Base-by-base conservation (phyloP, 2,888 invertebrate genomes). In the Conops quadrifasciatus region DNA sequence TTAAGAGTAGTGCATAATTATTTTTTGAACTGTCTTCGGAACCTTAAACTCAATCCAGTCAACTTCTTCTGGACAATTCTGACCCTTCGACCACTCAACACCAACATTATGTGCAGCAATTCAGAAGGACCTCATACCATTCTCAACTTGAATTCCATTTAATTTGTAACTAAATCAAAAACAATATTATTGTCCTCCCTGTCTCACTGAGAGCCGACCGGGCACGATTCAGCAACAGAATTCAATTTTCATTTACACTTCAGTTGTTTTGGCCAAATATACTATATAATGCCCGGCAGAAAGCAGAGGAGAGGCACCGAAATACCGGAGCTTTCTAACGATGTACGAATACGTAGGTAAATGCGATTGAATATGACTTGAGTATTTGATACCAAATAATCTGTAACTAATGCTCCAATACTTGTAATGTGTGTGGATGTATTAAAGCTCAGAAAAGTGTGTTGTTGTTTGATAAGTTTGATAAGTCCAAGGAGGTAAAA, bases 191-290 rank as follows among this genome's bases (percentile, higher is more conserved):
- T 45, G n/a, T 47, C 47, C 47, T 36, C 47, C 26, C 1, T 24
- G 16, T 47, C 30, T 19, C 15, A 26, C n/a, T 63, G 24, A 47
- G 47, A 63, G n/a, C 28, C 24, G 63, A 5, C 16, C 19, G 30
- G 19, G 63, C 63, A 47, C 63, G 63, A 63, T 24, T 45, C 47
- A 16, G 63, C 47, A 63, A 62, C 47, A 63, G 36, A 67, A 67
- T 58, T 67, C 56, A 67, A 67, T 67, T 67, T 67, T 58, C 67
- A 67, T 67, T 67, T 45, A 67, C 67, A 67, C 58, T 56, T 58
- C 58, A 58, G 26, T 67, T 67, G 67, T 67, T 58, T 67, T 58
- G 67, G 58, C 56, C 58, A 67, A 67, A 30, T 36, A 19, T 30
- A 26, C 53, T 65, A 53, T 24, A 26, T 26, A 58, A 24, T 58